Base-by-base conservation (phyloP, 2,888 invertebrate species). In the Phyto melanocephala region DNA sequence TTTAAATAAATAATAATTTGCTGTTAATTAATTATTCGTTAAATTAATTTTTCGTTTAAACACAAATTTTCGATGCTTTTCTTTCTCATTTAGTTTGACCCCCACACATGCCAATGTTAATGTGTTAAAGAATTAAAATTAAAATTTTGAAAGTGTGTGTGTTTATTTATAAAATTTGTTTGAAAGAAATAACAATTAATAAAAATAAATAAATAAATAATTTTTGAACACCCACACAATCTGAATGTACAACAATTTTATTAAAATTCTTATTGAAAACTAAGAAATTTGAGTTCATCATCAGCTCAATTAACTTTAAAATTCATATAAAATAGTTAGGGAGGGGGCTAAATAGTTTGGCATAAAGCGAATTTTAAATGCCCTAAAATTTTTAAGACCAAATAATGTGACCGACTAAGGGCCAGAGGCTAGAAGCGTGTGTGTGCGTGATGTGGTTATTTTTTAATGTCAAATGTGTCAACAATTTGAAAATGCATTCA, bases 201-300 rank as follows among this genome's bases (percentile, higher is more conserved):
- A 47, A 54, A 71, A 33, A 58, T 35, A 58, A 17, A 52, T 42
- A 3, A 42, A 10, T 15, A 15, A 35, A 47, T 17, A 47, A 45
- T 47, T 37, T 17, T 78, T 67, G 58, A 84, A 79, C 86, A 83
- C 88, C 88, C 86, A 88, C 87, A 79, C 86, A 75, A 71, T 71
- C 17, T 35, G 71, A 71, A 62, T n/a, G 42, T 63, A 52, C 33
- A 2, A 60, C 7, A 71, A 71, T 35, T 0, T 10, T n/a, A 28
- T 28, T 28, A 5, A 62, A 58, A 24, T 54, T 28, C n/a, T 24
- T 24, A 1, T 8, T 11, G 22, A 47, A 47, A 47, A 22, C 10
- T 15, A 24, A 15, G 1, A 13, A 42, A 37, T 17, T 24, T 40
- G 37, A 17, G 37, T 60, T 17, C 47, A 20, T 15, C 42, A 6